Base-by-base conservation (phyloP, 2,888 invertebrate species). In the Eupithecia exiguata region DNA sequence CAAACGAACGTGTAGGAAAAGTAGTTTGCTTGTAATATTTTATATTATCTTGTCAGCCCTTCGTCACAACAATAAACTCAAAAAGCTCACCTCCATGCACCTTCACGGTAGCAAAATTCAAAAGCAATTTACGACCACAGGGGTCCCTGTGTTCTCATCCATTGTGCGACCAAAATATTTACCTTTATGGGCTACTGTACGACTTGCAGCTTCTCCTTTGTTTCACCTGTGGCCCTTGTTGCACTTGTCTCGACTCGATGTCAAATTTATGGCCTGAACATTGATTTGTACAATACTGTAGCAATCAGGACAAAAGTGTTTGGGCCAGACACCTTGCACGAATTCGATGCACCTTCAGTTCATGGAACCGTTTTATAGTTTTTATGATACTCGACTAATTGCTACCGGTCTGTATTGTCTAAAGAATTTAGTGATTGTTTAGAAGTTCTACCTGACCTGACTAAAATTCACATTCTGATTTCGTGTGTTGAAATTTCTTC, bases 81-180 rank as follows among this genome's bases (percentile, higher is more conserved):
- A 18, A 35, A 62, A 62, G 30, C 62, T 18, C 35, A 62, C 62
- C 62, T 62, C 12, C 2, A 53, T 18, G 61, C 61, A n/a, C 46
- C 68, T 73, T 69, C 53, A 71, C 73, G 76, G 76, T 71, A 70
- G 70, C 69, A 67, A 75, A 72, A 75, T 74, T 73, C 36, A 68
- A 76, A 80, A 80, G 77, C 76, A 74, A 78, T 80, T 77, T 69
- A 75, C 74, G 77, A 74, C 79, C 72, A 84, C 78, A 79, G 78
- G 70, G 84, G 40, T 81, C 43, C 67, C 68, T 75, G 72, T 78
- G 73, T 78, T 65, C 66, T 21, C 30, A 35, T 69, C 89, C 88
- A 90, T 90, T 84, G 72, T 77, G 69, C 74, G 80, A 89, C 92
- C 92, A 91, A 91, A 92, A 91, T 91, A 92, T 92, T 91, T 89